A percentile compares a stretch with the other conserved stretches of the same genome.
Evolutionary conservation across 2,113 vertebrate species (phyloP).

Genomic region (Illadopsis cleaveri): DNA sequence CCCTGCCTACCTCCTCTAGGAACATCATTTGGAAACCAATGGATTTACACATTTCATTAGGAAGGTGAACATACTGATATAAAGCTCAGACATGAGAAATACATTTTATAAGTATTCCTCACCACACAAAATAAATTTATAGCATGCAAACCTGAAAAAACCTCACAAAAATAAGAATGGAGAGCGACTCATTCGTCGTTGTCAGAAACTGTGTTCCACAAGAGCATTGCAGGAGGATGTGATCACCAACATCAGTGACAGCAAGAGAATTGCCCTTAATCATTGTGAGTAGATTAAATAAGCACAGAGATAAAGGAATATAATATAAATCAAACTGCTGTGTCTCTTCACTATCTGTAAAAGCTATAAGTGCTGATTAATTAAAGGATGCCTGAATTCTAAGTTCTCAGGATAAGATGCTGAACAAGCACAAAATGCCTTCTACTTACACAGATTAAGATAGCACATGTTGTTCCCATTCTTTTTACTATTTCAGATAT

Average conservation of each 20-base stretch:
- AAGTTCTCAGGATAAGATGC: not conserved
- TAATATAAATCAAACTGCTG: constrained; percentile 38
- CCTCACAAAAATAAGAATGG: not conserved
- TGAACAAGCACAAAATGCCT: not conserved
- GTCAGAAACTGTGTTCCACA: not conserved
- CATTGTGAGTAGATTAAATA: constrained; percentile 16
- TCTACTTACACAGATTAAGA: not conserved
- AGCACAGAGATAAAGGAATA: constrained; percentile 33
- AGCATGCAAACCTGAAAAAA: not conserved
- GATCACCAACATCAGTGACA: constrained; percentile 1
- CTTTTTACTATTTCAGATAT: not conserved
- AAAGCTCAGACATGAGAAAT: not conserved
- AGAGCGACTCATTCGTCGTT: not conserved
- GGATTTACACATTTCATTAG: not conserved
- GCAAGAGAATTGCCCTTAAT: constrained; percentile 24
- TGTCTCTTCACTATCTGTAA: constrained; percentile 5
- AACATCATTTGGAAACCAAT: not conserved
- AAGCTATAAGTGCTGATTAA: constrained; percentile 12
- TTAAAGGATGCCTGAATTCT: constrained; percentile 1
- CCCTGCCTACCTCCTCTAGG: not conserved
- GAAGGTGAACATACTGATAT: not conserved
- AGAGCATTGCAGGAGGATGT: not conserved
- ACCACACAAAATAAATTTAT: not conserved
- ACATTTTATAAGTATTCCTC: not conserved
- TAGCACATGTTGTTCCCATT: not conserved